Base-by-base conservation (phyloP, 2,113 vertebrate genomes). In the Ophiodon elongatus region DNA sequence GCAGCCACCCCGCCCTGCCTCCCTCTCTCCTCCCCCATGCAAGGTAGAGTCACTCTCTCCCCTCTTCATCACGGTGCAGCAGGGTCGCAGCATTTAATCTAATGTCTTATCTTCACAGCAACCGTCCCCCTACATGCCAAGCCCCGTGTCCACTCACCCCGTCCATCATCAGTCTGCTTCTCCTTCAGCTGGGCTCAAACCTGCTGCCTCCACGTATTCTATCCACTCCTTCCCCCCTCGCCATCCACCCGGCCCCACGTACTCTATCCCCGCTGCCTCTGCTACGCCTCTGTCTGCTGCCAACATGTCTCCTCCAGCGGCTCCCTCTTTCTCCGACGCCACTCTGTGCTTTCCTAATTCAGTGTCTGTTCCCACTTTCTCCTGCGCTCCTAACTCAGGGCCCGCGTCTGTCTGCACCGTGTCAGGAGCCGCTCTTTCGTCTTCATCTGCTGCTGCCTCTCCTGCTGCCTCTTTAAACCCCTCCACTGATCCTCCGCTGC, bases 401-500 rank as follows among this genome's bases (percentile, higher is more conserved):
- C 43, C 77, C 0, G 72, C 83, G 1, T 37, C 77, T 0, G 75
- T 83, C 11, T 77, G 74, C 73, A 75, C 73, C 0, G 4, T 54
- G 52, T 64, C 85, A 0, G 90, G 64, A 33, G 81, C 67, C 14
- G 0, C 52, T 62, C 79, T 79, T 41, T 27, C 84, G 8, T 43
- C 73, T 0, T 43, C 80, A 29, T 63, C 73, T 15, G 43, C 21
- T 2, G 10, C 52, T 2, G 47, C 70, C 31, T 33, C 78, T 17
- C 23, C 86, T 7, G 52, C 56, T 0, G 73, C 68, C 50, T 80
- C 80, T 0, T 7, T 76, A 1, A 96, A 96, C 74, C 91, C 93
- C 82, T 90, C 95, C 80, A 91, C 93, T 73, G 97, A 98, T 2
- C 96, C 87, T 10, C 47, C 96, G 50, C 95, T 97, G 86, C 96